Percentiles rank a stretch among this genome's conserved stretches.
Conservation (phyloP, 1,140 invertebrate genomes). For the Adelges cooleyi region DNA sequence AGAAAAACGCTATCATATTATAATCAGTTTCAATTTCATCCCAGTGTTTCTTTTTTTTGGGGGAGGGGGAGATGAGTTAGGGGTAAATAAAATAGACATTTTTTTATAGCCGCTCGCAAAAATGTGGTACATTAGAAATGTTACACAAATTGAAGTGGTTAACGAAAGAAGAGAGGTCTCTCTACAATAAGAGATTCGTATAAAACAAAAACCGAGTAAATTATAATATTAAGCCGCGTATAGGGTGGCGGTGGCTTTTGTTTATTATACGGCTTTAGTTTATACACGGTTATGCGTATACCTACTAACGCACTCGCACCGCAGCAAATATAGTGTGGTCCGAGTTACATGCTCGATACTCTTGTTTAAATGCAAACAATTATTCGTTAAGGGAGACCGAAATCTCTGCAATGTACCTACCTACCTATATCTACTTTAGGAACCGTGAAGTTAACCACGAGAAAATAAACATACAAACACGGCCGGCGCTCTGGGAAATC, state of each 20-base stretch:
- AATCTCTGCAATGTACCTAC: background rate
- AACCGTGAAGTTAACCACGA: background rate
- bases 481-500: background rate
- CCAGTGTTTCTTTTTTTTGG: too few species aligned
- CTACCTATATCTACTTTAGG: background rate
- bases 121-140: too few species aligned
- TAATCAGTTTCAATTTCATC: too few species aligned
- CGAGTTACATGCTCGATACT: background rate
- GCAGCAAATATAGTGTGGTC: background rate
- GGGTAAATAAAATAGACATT: too few species aligned
- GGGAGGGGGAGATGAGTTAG: too few species aligned
- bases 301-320: too few species aligned
- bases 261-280: conserved; percentile 16
- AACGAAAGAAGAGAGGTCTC: too few species aligned
- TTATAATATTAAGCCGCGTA: conserved; percentile 24
- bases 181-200: too few species aligned
- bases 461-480: background rate
- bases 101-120: too few species aligned
- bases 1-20: too few species aligned
- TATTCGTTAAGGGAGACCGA: conserved; percentile 3
- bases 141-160: too few species aligned
- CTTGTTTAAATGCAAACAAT: background rate
- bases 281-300: too few species aligned
- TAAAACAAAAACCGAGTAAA: conserved; percentile 5
- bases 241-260: background rate